Base-by-base conservation (phyloP, 2,113 vertebrate species). In the Pterocles burchelli region DNA sequence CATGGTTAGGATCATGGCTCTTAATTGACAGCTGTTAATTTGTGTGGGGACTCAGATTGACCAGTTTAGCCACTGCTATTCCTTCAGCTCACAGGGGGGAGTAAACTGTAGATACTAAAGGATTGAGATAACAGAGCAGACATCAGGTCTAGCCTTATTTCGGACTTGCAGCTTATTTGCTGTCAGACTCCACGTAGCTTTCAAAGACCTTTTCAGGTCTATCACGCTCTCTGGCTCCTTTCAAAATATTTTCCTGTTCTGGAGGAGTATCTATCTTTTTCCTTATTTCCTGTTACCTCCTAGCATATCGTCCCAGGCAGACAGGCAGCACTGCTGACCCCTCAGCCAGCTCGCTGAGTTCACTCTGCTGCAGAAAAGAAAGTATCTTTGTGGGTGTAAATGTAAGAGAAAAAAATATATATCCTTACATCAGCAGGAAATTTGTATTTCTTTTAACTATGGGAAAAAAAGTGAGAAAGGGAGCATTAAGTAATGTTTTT, bases 81-180 rank as follows among this genome's bases (percentile, higher is more conserved):
- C 46, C 68, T 89, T 66, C 22, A 62, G 5, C 33, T 63, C 66
- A 7, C 33, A 52, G 73, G 38, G 61, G 87, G 51, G 38, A 7
- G 26, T 7, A 41, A 89, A 14, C 36, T 80, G 10, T 7, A 88
- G 80, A 84, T 74, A 91, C 51, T 0, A 2, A 67, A 87, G 16
- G 38, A n/a, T 48, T 93, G 91, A 91, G 81, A 93, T 86, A 96
- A 87, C 9, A 18, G 62, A 71, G 80, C 7, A 91, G 93, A 87
- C 65, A 67, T 67, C 38, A 71, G 20, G 87, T 91, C 84, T 95
- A 91, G 84, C 77, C 80, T 63, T 46, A 57, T 74, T 91, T 93
- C 57, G 45, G 73, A 55, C 38, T 75, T 89, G 9, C 72, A 28
- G 36, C 41, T 92, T 84, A 33, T 66, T 74, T 91, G 55, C 46